Evolutionary conservation across 2,797 vertebrate genomes (phyloP).

Genomic region (Molossus molossus): DNA sequence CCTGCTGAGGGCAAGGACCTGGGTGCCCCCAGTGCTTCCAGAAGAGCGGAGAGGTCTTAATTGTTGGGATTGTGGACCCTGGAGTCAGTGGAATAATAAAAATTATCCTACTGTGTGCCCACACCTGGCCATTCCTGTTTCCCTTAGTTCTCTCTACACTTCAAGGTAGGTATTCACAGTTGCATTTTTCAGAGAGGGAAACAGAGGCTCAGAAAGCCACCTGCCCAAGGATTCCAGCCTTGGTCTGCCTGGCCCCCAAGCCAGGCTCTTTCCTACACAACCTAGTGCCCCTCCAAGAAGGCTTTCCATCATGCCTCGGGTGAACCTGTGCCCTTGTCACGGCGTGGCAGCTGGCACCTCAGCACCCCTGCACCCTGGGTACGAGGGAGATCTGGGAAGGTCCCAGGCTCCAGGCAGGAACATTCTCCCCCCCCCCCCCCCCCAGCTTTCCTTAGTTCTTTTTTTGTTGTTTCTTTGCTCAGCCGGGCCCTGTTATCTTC

Average conservation of each 20-base stretch:
- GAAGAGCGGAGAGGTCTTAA: neutral
- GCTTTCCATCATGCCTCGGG: fast-evolving
- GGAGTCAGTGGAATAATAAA: neutral
- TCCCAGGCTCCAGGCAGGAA: conserved; percentile 88
- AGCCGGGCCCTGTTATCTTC: conserved; percentile 94
- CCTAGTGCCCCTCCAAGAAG: neutral
- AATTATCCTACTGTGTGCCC: too few relatives aligned
- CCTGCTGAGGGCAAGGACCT: neutral
- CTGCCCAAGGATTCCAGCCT: neutral
- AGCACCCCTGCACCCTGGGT: conserved; percentile 88
- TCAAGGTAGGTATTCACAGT: neutral
- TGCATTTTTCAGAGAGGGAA: neutral
- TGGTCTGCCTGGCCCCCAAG: neutral
- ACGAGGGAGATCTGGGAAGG: neutral
- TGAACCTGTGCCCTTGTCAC: neutral
- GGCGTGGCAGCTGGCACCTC: conserved; percentile 83
- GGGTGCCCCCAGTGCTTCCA: neutral
- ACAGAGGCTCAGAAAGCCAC: neutral
- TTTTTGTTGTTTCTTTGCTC: conserved; percentile 94
- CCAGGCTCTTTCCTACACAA: neutral
- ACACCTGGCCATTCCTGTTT: neutral
- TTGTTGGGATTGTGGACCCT: neutral
- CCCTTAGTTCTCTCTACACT: too few relatives aligned
- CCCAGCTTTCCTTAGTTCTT: conserved; percentile 76
- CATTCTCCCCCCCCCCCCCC: conserved; percentile 83